phyloP scores from a whole-genome alignment of 2,797 vertebrate species.

The Mormyrus proboscirostris region DNA sequence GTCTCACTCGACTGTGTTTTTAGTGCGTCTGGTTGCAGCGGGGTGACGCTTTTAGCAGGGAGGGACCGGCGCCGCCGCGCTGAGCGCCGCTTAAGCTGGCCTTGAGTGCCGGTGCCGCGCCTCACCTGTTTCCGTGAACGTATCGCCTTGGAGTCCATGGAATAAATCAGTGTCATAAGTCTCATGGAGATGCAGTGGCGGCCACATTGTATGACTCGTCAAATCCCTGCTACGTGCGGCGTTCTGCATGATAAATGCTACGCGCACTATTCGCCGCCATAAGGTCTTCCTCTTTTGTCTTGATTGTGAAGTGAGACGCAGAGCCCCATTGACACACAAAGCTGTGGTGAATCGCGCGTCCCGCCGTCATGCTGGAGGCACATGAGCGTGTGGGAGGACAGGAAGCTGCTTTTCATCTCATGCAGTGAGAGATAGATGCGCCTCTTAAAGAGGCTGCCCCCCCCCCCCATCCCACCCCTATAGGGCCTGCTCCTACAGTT shows the following conservation, averaged over 20 bases:
- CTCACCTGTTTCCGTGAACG: neutral
- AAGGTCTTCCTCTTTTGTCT: slow-evolving; percentile 5
- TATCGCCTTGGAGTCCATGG: neutral
- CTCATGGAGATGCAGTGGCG: neutral
- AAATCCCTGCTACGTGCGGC: neutral
- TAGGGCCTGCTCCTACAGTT: neutral
- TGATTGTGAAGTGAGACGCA: neutral
- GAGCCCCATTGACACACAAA: neutral
- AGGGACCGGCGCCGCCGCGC: neutral
- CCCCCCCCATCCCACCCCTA: neutral
- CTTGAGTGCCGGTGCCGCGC: neutral
- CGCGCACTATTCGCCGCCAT: neutral
- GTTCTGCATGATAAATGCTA: neutral
- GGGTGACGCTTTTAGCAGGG: neutral
- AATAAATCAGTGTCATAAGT: neutral
- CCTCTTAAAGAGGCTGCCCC: neutral
- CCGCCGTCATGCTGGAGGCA: neutral
- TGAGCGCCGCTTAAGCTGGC: neutral
- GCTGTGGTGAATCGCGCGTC: neutral
- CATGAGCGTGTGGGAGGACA: neutral
- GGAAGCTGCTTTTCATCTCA: neutral
- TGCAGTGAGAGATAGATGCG: neutral
- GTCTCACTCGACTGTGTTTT: neutral
- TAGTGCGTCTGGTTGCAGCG: neutral
- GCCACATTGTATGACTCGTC: neutral